Evolutionary conservation across 2,797 vertebrate genomes (phyloP).

Genomic region (Acropternis orthonyx): DNA sequence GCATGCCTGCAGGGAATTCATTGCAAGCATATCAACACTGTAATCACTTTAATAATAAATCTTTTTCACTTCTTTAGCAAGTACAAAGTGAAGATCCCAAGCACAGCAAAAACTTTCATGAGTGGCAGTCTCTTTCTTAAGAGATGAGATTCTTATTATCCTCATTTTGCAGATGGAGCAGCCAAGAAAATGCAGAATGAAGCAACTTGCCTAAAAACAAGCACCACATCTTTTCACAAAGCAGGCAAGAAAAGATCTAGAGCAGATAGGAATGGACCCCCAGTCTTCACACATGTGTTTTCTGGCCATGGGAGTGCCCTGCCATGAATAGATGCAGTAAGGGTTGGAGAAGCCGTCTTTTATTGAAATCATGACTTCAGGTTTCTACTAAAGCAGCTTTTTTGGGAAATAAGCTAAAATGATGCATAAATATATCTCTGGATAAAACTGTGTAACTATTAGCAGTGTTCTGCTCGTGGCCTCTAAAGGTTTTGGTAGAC

Average conservation of each 20-base stretch:
- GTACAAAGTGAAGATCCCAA: slow-evolving; percentile 1
- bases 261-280: background rate
- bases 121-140: background rate
- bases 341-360: background rate
- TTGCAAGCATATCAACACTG: background rate
- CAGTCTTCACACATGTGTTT: background rate
- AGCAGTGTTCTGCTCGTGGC: background rate
- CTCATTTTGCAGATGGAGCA: slow-evolving; percentile 31
- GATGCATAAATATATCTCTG: background rate
- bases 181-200: slow-evolving; percentile 19
- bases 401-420: background rate
- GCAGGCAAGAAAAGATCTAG: background rate
- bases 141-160: background rate
- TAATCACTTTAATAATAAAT: slow-evolving; percentile 11
- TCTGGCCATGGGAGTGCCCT: background rate
- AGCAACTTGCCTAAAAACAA: background rate
- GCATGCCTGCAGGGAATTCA: background rate
- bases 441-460: background rate
- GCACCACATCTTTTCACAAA: background rate
- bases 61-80: background rate
- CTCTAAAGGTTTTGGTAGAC: background rate
- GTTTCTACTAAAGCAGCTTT: background rate
- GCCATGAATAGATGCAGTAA: background rate
- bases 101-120: slow-evolving; percentile 18
- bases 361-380: background rate